Conservation (phyloP, 2,113 vertebrate genomes). For the Tychaedon coryphoeus region DNA sequence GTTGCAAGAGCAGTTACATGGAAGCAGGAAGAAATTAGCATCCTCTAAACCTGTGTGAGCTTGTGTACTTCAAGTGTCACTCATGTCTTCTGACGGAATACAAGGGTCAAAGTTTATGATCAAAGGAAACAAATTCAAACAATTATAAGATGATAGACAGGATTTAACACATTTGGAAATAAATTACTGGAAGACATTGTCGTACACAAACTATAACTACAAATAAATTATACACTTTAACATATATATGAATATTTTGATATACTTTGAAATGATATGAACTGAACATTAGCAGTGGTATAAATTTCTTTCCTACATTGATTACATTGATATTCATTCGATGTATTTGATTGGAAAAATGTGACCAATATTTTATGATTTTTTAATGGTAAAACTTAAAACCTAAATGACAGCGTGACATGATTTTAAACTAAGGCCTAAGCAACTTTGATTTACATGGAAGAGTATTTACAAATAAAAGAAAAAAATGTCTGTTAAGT, state of each 20-base stretch:
- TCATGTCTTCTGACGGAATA: fast-evolving
- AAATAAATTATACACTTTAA: neutral
- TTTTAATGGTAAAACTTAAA: neutral
- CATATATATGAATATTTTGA: neutral
- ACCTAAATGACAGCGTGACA: neutral
- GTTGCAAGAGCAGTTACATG: neutral
- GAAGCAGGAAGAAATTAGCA: neutral
- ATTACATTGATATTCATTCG: neutral
- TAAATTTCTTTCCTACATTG: neutral
- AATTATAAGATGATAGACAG: neutral
- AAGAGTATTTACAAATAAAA: neutral
- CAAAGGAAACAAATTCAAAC: neutral
- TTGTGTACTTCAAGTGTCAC: neutral
- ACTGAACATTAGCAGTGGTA: neutral
- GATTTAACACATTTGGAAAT: neutral
- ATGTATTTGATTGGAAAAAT: neutral
- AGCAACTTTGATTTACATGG: neutral
- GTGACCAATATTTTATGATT: neutral
- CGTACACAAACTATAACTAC: neutral
- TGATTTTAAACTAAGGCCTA: neutral
- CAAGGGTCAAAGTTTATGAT: fast-evolving
- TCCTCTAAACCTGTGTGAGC: neutral
- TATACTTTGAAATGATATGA: neutral
- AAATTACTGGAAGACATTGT: neutral
- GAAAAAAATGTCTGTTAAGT: neutral